phyloP scores from a whole-genome alignment of 2,113 vertebrate species.

The Toxotes jaculatrix region DNA sequence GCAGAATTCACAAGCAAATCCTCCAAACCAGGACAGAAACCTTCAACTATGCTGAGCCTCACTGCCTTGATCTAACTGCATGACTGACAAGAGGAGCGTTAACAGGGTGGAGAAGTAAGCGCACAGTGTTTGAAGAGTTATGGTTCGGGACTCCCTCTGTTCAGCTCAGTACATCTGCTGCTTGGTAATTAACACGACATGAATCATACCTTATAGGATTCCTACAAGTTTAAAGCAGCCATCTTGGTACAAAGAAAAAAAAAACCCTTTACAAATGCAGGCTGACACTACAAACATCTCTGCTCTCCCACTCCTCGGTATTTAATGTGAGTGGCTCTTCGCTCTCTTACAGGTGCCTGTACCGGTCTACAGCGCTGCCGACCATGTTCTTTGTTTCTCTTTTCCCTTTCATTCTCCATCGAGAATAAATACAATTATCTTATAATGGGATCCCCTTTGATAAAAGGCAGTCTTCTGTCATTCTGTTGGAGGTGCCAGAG shows the following conservation, averaged over 20 bases:
- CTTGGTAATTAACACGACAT: slow-evolving; percentile 71
- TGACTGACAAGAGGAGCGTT: slow-evolving; percentile 47
- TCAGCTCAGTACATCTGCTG: slow-evolving; percentile 57
- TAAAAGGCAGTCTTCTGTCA: slow-evolving; percentile 81
- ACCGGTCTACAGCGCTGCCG: slow-evolving; percentile 25
- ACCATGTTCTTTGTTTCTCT: slow-evolving; percentile 63
- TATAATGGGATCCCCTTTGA: slow-evolving; percentile 80
- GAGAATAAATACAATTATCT: slow-evolving; percentile 83
- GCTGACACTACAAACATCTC: slow-evolving; percentile 62
- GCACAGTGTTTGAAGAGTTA: slow-evolving; percentile 60
- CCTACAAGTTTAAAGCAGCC: slow-evolving; percentile 65
- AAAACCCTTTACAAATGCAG: slow-evolving; percentile 58
- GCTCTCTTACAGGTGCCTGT: slow-evolving; percentile 56
- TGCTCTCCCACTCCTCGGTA: slow-evolving; percentile 16
- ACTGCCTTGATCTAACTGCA: slow-evolving; percentile 47
- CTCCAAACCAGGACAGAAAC: slow-evolving; percentile 50
- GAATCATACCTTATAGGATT: slow-evolving; percentile 73
- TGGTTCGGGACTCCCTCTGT: slow-evolving; percentile 52
- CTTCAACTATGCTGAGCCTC: slow-evolving; percentile 38
- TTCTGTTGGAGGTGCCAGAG: slow-evolving; percentile 74
- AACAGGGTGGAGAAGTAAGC: slow-evolving; percentile 53
- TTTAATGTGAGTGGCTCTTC: slow-evolving; percentile 44
- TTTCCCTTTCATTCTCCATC: slow-evolving; percentile 54
- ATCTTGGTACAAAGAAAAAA: slow-evolving; percentile 59
- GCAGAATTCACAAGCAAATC: slow-evolving; percentile 44